These are phyloP conservation scores for Phortica variegata DNA, from an alignment of 1,140 invertebrate species.

Conservation along the genomic window DNA sequence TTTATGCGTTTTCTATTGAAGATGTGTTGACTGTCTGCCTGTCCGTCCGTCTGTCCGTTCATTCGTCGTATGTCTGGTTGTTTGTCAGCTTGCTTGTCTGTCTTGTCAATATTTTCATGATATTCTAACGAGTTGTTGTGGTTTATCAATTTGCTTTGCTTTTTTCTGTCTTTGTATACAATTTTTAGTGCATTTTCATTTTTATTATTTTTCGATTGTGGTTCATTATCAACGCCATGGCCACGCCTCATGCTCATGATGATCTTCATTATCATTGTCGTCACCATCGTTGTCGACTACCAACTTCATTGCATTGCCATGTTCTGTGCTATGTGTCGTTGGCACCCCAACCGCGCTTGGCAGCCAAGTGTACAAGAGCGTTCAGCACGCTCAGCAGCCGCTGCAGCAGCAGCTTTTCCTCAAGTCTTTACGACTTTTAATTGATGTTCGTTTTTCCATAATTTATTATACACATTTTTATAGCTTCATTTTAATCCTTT, in stretches of 20 bases:
- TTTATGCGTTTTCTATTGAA: slow-evolving; percentile 52
- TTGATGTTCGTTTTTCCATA: slow-evolving; percentile 53
- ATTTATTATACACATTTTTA: slow-evolving; percentile 47
- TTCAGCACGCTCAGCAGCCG: slow-evolving; percentile 2
- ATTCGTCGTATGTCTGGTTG: no score
- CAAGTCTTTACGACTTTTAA: slow-evolving; percentile 45
- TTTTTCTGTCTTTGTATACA: slow-evolving; percentile 25
- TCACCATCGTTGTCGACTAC: no score
- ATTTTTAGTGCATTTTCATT: slow-evolving; percentile 14
- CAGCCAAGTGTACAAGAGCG: no score
- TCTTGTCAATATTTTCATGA: slow-evolving; percentile 31
- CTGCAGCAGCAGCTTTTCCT: slow-evolving; percentile 21
- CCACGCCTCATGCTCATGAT: no score
- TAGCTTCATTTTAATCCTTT: slow-evolving; percentile 51
- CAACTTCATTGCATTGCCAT: no score
- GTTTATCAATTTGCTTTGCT: slow-evolving; percentile 25
- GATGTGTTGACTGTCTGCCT: slow-evolving; percentile 18
- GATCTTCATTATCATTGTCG: no score
- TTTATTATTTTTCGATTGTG: slow-evolving; percentile 43
- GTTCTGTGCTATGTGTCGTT: no score
- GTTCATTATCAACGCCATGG: slow-evolving; percentile 27
- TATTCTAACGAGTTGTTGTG: slow-evolving; percentile 31
- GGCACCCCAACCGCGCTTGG: no score
- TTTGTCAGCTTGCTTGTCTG: slow-evolving; percentile 13
- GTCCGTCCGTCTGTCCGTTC: background rate